Base-by-base conservation (phyloP, 1,140 invertebrate genomes). In the Hylyphantes graminicola region DNA sequence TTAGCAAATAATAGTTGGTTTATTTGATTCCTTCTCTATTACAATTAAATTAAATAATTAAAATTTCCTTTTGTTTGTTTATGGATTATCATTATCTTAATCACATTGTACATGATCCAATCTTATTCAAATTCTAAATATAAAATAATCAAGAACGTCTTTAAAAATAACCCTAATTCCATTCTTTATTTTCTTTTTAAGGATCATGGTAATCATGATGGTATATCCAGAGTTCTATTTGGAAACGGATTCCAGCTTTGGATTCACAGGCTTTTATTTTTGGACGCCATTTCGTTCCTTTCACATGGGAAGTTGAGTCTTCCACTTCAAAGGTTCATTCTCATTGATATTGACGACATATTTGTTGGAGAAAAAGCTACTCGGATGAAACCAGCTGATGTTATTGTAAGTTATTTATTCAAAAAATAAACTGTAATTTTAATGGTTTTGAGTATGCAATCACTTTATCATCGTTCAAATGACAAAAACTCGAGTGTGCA, bases 291-390 rank as follows among this genome's bases (percentile, higher is more conserved):
- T 61, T 97, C 96, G 80, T 99, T 96, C 90, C 91, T 98, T 53
- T 96, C 95, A 87, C 94, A 96, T 88, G 96, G 95, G 0, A 87
- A 87, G 73, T 72, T 87, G 15, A 96, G 94, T 88, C 90, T 96
- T 64, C 95, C 93, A 82, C 91, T 99, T 35, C 95, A 97, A 86
- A 92, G 98, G 55, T 96, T 95, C 92, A 94, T 99, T 85, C 93
- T 98, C 6, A 95, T 99, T 53, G 98, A 99, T 90, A 95, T 99
- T 74, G 98, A 99, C 91, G 98, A 99, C 89, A 98, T 99, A 87
- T 99, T 99, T 91, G 98, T 99, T 53, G 98, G 97, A 0, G 95
- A 97, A 88, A 93, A 92, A 88, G 94, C 94, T 85, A 92, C 92
- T 6, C 88, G 93, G 70, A 91, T 95, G 86, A 92, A 90, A 86